Evolutionary conservation across 2,888 invertebrate species (phyloP).

Genomic region (Arge pagana): DNA sequence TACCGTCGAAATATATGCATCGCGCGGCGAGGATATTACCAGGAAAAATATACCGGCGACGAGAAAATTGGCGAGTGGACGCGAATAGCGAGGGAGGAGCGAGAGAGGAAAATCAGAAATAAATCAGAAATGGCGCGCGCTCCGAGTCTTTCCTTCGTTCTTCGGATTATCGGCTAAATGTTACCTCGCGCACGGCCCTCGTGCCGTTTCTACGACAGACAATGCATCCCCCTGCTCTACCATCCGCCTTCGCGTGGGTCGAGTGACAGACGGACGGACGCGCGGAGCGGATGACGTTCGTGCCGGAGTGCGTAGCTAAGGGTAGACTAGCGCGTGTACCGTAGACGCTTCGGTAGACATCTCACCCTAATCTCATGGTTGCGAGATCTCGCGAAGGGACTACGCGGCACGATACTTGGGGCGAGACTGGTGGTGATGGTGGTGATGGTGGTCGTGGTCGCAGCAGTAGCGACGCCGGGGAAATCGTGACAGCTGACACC

Average conservation of each 20-base stretch:
- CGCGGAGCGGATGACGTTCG: slow-evolving; percentile 39
- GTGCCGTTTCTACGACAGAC: slow-evolving; percentile 25
- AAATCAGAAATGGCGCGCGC: slow-evolving; percentile 39
- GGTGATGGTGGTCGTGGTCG: slow-evolving; percentile 24
- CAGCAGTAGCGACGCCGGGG: slow-evolving; percentile 21
- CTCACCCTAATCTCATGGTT: slow-evolving; percentile 33
- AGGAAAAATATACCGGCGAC: slow-evolving; percentile 34
- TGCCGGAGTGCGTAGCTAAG: slow-evolving; percentile 9
- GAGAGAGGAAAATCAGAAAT: slow-evolving; percentile 17
- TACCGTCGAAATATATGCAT: too few relatives aligned
- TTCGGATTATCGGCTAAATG: slow-evolving; percentile 41
- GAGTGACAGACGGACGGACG: slow-evolving; percentile 41
- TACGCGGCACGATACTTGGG: slow-evolving; percentile 36
- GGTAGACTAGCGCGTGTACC: slow-evolving; percentile 1
- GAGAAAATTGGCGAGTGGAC: slow-evolving; percentile 23
- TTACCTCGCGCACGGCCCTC: slow-evolving; percentile 28
- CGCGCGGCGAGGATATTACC: slow-evolving; percentile 33
- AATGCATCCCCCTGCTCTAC: slow-evolving; percentile 26
- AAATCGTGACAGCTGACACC: slow-evolving; percentile 33
- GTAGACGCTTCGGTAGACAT: slow-evolving; percentile 24
- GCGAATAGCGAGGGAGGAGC: slow-evolving; percentile 38
- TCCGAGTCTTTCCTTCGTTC: slow-evolving; percentile 43
- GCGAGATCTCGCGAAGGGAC: slow-evolving; percentile 37
- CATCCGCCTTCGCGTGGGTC: slow-evolving; percentile 33
- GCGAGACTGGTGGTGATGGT: slow-evolving; percentile 19